A percentile compares a stretch with the other conserved stretches of the same genome.
Evolutionary conservation across 1,140 invertebrate genomes (phyloP).

Genomic region (Zaprionus inermis): DNA sequence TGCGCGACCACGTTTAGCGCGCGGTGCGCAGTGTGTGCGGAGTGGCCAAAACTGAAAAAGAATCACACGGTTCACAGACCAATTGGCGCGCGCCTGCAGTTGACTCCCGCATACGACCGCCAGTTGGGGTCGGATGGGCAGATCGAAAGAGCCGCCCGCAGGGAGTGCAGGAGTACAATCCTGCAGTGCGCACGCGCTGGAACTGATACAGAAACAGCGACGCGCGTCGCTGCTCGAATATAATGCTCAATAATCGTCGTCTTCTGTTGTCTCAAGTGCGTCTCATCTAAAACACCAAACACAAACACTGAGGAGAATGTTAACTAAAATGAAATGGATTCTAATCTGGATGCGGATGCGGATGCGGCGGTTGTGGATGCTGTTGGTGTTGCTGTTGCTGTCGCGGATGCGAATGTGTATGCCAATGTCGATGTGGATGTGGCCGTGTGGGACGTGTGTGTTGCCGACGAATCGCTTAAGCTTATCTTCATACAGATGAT

Average conservation of each 20-base stretch:
- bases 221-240: neutral
- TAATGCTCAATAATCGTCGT: constrained; percentile 69
- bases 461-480: constrained; percentile 76
- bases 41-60: constrained; percentile 13
- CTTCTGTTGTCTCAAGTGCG: constrained; percentile 83
- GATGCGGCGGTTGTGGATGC: constrained; percentile 14
- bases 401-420: neutral
- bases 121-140: too few species aligned
- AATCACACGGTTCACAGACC: constrained; percentile 8
- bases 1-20: too few species aligned
- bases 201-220: constrained; percentile 39
- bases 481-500: constrained; percentile 53
- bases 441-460: constrained; percentile 66
- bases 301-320: constrained; percentile 76
- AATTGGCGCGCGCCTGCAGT: neutral
- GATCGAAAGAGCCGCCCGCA: too few species aligned
- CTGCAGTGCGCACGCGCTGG: constrained; percentile 22
- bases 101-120: neutral
- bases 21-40: neutral
- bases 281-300: constrained; percentile 84
- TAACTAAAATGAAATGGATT: constrained; percentile 82
- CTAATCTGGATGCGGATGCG: constrained; percentile 56
- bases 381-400: constrained; percentile 51
- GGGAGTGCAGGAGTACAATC: too few species aligned
- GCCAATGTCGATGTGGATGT: constrained; percentile 28